Base-by-base conservation (phyloP, 1,140 invertebrate genomes). In the Protaetia brevitarsis region DNA sequence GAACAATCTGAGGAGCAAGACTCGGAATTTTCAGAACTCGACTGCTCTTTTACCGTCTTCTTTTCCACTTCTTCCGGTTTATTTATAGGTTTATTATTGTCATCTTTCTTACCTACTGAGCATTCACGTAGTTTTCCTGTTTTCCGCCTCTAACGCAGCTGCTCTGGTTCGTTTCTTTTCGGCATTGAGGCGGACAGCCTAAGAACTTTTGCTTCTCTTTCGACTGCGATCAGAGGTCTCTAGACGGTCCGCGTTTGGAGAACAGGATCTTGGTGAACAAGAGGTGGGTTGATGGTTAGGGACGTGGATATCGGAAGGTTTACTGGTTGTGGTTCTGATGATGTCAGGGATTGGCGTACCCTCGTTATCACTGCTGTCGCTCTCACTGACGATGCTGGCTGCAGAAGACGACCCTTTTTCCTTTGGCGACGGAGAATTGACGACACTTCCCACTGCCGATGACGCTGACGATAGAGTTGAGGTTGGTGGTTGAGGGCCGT, bases 161-260 rank as follows among this genome's bases (percentile, higher is more conserved):
- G 41, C 41, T 51, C 41, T 51, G 19, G 41, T 51, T 51, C 41
- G 21, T 66, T 76, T 76, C 67, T 85, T 83, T 60, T 80, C 81
- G 16, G 82, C 79, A 77, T 90, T 89, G 75, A 90, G 62, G 87
- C 88, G 71, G 87, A 89, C 73, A 86, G 82, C 77, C 89, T 84
- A 83, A 93, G 82, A 92, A 92, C 79, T 91, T 92, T 81, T 91
- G 89, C 81, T 92, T 92, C 79, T 91, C 89, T 81, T 90, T 91
- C 56, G 90, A 91, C 83, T 90, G 72, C 85, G 84, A 78, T 90
- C 89, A 77, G 84, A 84, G 75, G 82, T 84, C 74, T 86, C 83
- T 51, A 51, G 26, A 51, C 41, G 41, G 57, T 59, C 57, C 27
- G 57, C 57, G 57, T 28, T 31, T 27, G 26, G 57, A 59, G 29